Evolutionary conservation across 2,888 invertebrate genomes (phyloP).

Genomic region (Protophormia terraenovae): DNA sequence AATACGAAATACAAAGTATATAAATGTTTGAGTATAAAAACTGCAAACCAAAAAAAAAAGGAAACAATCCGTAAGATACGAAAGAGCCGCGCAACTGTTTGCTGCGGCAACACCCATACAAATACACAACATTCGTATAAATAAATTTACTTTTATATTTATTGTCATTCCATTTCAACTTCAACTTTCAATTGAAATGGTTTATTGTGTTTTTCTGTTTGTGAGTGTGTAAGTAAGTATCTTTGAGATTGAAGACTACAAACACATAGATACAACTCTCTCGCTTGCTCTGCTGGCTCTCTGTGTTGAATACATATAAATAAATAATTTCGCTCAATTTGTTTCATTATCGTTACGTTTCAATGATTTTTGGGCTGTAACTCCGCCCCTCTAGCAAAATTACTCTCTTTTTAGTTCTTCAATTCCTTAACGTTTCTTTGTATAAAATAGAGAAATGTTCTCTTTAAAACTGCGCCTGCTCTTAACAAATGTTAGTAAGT

Average conservation of each 20-base stretch:
- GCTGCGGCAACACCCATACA: constrained; percentile 58
- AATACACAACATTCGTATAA: constrained; percentile 31
- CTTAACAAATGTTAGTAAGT: constrained; percentile 30
- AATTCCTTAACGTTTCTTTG: neutral
- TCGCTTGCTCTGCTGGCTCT: neutral
- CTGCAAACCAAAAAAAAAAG: neutral
- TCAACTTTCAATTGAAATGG: constrained; percentile 46
- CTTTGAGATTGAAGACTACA: constrained; percentile 43
- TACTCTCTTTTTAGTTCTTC: neutral
- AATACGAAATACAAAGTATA: neutral
- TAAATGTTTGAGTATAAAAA: neutral
- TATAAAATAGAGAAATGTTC: neutral
- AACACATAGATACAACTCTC: neutral
- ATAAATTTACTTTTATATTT: constrained; percentile 53
- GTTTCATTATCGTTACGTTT: constrained; percentile 35
- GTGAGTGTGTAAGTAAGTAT: constrained; percentile 2
- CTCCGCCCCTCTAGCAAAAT: constrained; percentile 46
- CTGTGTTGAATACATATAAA: neutral
- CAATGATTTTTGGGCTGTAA: neutral
- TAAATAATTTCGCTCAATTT: neutral
- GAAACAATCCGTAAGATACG: constrained; percentile 3
- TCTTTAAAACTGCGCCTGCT: constrained; percentile 46
- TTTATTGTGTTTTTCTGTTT: constrained; percentile 23
- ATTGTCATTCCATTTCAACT: constrained; percentile 67
- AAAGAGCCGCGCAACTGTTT: constrained; percentile 38